Percentiles rank a stretch among this genome's conserved stretches.
Evolutionary conservation across 2,888 invertebrate genomes (phyloP).

Genomic region (Lasioglossum morio): DNA sequence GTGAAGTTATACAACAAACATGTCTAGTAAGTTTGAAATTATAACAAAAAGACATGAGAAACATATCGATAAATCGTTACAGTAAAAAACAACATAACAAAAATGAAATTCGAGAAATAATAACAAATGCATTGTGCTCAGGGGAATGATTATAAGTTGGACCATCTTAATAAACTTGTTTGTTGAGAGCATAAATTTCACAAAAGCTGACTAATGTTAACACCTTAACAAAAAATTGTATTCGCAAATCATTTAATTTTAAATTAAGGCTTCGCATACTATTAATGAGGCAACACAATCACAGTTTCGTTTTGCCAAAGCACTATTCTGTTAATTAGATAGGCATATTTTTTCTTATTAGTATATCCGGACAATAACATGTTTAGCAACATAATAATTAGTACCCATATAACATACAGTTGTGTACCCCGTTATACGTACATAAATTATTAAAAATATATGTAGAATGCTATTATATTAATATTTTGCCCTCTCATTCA

Average conservation of each 20-base stretch:
- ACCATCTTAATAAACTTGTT: slow-evolving; percentile 58
- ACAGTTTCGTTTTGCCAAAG: slow-evolving; percentile 67
- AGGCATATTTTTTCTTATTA: slow-evolving; percentile 63
- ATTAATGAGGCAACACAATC: slow-evolving; percentile 65
- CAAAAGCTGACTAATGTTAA: slow-evolving; percentile 70
- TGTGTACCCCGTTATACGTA: slow-evolving; percentile 70
- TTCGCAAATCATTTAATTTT: slow-evolving; percentile 50
- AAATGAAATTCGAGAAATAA: neutral
- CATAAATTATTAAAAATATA: slow-evolving; percentile 66
- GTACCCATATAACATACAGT: slow-evolving; percentile 75
- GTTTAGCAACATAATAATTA: slow-evolving; percentile 71
- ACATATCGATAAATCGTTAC: slow-evolving; percentile 5
- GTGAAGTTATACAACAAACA: slow-evolving; percentile 1
- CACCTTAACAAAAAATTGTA: slow-evolving; percentile 50
- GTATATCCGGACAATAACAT: slow-evolving; percentile 63
- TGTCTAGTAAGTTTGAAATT: slow-evolving; percentile 10
- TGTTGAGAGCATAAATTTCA: slow-evolving; percentile 67
- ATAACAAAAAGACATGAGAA: slow-evolving; percentile 3
- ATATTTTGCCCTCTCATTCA: slow-evolving; percentile 85
- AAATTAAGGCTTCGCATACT: slow-evolving; percentile 43
- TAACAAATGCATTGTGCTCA: slow-evolving; percentile 72
- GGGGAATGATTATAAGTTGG: slow-evolving; percentile 46
- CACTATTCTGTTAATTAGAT: slow-evolving; percentile 65
- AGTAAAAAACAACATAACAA: neutral
- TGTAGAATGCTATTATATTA: slow-evolving; percentile 82